Conservation (phyloP, 2,113 vertebrate species). For the Tychaedon coryphoeus region DNA sequence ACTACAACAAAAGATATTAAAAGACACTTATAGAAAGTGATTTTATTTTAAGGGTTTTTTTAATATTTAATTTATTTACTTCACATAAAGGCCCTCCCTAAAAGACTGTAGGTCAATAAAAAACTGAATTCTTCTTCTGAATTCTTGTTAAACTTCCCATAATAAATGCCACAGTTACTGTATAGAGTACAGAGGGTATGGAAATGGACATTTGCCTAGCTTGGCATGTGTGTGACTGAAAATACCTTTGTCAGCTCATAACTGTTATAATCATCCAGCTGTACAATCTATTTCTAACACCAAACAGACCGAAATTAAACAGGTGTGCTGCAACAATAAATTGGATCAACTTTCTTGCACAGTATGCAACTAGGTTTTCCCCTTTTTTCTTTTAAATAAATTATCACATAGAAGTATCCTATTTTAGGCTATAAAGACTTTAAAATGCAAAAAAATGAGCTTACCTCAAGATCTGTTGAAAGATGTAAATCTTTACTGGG, state of each 20-base stretch:
- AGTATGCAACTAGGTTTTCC: neutral
- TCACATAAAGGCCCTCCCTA: neutral
- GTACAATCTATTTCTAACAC: neutral
- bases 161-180: neutral
- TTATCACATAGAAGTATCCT: neutral
- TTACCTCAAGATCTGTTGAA: conserved; percentile 21
- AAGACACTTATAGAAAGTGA: neutral
- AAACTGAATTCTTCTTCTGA: neutral
- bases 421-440: neutral
- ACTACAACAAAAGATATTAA: neutral
- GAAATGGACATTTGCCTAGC: neutral
- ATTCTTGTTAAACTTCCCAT: neutral
- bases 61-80: neutral
- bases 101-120: neutral
- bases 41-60: neutral
- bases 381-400: neutral
- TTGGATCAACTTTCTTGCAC: neutral
- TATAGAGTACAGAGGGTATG: neutral
- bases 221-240: neutral
- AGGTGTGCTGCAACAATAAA: neutral
- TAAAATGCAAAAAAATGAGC: neutral
- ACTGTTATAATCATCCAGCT: neutral
- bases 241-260: neutral
- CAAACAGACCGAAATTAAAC: neutral
- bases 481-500: neutral